Base-by-base conservation (phyloP, 2,888 invertebrate genomes). In the Orchestes rusci region DNA sequence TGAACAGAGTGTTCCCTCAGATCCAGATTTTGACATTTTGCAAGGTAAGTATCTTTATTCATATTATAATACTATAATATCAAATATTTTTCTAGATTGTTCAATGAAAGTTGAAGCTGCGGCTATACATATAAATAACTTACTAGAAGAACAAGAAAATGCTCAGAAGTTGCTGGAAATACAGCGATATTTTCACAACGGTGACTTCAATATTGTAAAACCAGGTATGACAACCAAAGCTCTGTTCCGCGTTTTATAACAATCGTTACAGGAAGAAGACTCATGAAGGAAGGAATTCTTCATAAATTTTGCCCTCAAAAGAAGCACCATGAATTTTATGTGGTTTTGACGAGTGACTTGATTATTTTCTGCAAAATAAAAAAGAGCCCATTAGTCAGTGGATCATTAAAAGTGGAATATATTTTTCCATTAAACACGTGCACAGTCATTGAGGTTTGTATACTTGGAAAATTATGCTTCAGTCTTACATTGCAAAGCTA, bases 111-210 rank as follows among this genome's bases (percentile, higher is more conserved):
- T 86, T 15, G 78, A 80, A 59, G 75, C 73, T 49, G 80, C 82
- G 10, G 83, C 83, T 1, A 68, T 70, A 3, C 84, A 85, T 58
- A 83, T 87, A 35, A 82, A 87, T 57, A 73, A 77, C n/a, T 73
- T 82, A 37, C 76, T 86, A 3, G 75, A 78, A 48, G 81, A 84
- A 54, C 81, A 84, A 59, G 85, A 86, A 62, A 79, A 82, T 55
- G 77, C 79, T 37, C 78, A 79, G 62, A 73, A 76, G 56, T 70
- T 86, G 54, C 63, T 86, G 10, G 76, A 77, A 60, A 68, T 87
- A 12, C 84, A 84, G 61, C 75, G 75, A 44, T 76, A 75, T 28
- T 69, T 86, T 15, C 65, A 71, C 3, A 74, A 75, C 54, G 71
- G 75, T 3, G 75, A 74, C 15, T 80, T 82, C 1, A 76, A 75